phyloP scores from a whole-genome alignment of 92 coral and sea anemone species.

The Chrysogorgia sp. region DNA sequence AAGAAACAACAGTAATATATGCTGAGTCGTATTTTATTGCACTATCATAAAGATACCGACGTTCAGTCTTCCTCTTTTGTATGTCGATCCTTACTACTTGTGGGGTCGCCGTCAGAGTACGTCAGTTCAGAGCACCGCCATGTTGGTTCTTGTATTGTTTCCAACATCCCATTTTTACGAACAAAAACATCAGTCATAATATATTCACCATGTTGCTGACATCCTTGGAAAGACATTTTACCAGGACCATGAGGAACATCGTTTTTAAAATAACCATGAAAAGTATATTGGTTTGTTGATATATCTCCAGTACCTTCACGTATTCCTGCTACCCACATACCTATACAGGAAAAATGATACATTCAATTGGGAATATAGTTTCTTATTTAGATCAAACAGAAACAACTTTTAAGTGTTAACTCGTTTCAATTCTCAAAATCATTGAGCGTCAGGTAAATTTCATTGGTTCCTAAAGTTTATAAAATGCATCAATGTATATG shows the following conservation, averaged over 20 bases:
- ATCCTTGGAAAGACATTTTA: constrained; percentile 17
- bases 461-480: too few relatives aligned
- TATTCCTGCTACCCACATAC: constrained; percentile 22
- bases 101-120: too few relatives aligned
- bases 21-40: not conserved
- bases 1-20: not conserved
- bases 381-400: too few relatives aligned
- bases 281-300: constrained; percentile 6
- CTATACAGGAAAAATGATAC: not conserved
- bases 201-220: constrained; percentile 36
- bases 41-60: not conserved
- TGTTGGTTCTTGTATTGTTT: constrained; percentile 7
- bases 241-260: constrained; percentile 35
- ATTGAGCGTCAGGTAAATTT: too few relatives aligned
- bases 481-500: too few relatives aligned
- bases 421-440: too few relatives aligned
- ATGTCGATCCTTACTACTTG: too few relatives aligned
- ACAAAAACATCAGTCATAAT: constrained; percentile 35
- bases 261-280: constrained; percentile 12
- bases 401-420: too few relatives aligned
- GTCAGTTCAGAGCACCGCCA: not conserved
- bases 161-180: constrained; percentile 31
- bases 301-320: constrained; percentile 27
- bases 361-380: not conserved
- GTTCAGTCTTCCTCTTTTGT: not conserved